phyloP scores from a whole-genome alignment of 2,888 invertebrate genomes.

The Trichogramma evanescens region DNA sequence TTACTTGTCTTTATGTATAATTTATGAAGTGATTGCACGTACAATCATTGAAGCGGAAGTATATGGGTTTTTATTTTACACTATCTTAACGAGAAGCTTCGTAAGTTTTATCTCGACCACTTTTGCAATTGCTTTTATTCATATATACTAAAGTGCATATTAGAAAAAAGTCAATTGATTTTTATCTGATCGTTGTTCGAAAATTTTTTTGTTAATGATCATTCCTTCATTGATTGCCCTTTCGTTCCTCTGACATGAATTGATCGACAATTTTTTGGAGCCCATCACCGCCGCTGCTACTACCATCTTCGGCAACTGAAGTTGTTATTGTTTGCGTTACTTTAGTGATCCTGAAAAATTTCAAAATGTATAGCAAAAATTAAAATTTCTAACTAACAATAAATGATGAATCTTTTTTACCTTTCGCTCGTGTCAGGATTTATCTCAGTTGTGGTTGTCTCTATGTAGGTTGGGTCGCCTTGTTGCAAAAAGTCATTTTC shows the following conservation, averaged over 20 bases:
- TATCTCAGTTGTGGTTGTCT: conserved; percentile 50
- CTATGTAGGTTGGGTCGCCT: conserved; percentile 53
- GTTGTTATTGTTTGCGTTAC: conserved; percentile 50
- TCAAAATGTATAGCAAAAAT: neutral
- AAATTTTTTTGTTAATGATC: conserved; percentile 11
- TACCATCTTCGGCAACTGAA: conserved; percentile 32
- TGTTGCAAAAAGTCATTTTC: conserved; percentile 57
- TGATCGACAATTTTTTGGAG: conserved; percentile 53
- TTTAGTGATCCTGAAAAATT: conserved; percentile 47
- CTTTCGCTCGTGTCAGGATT: conserved; percentile 52
- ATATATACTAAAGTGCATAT: no score
- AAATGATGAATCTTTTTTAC: conserved; percentile 33
- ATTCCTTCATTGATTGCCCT: conserved; percentile 39
- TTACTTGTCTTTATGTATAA: no score
- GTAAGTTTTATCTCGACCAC: no score
- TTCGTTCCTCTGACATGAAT: conserved; percentile 52
- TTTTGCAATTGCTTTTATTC: no score
- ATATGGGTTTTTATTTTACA: no score
- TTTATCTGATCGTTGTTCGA: conserved; percentile 9
- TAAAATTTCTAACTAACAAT: neutral
- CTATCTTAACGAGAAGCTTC: no score
- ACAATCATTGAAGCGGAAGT: no score
- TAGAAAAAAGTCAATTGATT: neutral
- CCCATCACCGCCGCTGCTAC: conserved; percentile 41
- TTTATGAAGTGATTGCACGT: no score